These are phyloP conservation scores for Diorhabda carinulata DNA, from an alignment of 1,140 invertebrate genomes.

Conservation along the genomic window DNA sequence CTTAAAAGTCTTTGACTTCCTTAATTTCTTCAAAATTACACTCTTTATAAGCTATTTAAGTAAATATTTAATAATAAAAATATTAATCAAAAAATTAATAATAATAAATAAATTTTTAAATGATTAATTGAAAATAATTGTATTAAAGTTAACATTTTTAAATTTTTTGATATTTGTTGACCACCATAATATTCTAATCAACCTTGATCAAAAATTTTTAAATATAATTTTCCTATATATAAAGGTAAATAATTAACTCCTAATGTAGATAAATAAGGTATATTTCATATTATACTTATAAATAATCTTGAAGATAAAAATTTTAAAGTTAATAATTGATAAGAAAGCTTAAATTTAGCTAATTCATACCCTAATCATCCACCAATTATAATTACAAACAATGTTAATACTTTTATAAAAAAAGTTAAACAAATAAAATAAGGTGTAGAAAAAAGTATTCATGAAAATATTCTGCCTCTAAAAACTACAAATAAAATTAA, in stretches of 20 bases:
- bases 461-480: conserved; percentile 47
- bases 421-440: conserved; percentile 52
- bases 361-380: conserved; percentile 45
- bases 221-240: conserved; percentile 21
- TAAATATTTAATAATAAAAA: conserved; percentile 44
- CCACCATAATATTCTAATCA: conserved; percentile 32
- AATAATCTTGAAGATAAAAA: conserved; percentile 41
- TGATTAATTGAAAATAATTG: conserved; percentile 29
- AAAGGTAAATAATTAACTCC: conserved; percentile 30
- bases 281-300: conserved; percentile 34
- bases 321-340: not conserved
- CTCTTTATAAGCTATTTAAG: conserved; percentile 60
- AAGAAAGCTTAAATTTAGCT: conserved; percentile 39
- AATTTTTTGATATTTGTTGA: conserved; percentile 17
- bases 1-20: conserved; percentile 50
- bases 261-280: conserved; percentile 35
- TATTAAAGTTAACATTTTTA: conserved; percentile 12
- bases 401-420: conserved; percentile 49
- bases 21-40: conserved; percentile 58
- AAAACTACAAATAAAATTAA: conserved; percentile 53
- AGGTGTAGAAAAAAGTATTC: conserved; percentile 49
- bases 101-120: conserved; percentile 48
- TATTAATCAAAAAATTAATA: conserved; percentile 47
- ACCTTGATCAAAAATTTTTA: conserved; percentile 32
- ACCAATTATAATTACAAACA: conserved; percentile 48